A percentile compares a stretch with the other conserved stretches of the same genome.
phyloP scores from a whole-genome alignment of 2,113 vertebrate genomes.

The Heloderma charlesbogerti region DNA sequence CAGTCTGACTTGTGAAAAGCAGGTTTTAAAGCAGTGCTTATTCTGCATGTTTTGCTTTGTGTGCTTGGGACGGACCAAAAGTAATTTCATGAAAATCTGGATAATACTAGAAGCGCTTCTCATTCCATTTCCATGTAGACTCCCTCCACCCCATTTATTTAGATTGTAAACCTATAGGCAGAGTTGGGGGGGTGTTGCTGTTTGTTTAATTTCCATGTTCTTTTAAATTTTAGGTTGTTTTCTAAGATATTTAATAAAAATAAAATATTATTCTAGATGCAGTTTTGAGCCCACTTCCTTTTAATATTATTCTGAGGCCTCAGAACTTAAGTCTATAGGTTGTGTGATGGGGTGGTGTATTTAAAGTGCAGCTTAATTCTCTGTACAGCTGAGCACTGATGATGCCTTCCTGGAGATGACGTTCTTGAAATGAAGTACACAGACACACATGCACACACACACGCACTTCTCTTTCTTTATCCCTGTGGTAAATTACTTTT shows the following conservation, averaged over 20 bases:
- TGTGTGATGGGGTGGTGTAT: not conserved
- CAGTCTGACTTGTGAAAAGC: no score
- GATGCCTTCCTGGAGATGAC: slow-evolving; percentile 18
- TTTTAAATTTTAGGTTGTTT: not conserved
- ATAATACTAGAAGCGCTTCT: no score
- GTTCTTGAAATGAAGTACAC: not conserved
- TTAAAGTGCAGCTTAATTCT: slow-evolving; percentile 26
- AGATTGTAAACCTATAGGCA: not conserved
- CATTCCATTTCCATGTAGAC: no score
- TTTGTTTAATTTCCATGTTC: not conserved
- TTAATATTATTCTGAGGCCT: not conserved
- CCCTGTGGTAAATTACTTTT: slow-evolving; percentile 60
- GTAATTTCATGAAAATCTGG: no score
- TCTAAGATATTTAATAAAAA: not conserved
- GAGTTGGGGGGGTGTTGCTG: not conserved
- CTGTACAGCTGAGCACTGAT: not conserved
- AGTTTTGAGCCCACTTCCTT: not conserved
- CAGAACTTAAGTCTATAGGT: not conserved
- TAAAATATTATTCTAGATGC: not conserved
- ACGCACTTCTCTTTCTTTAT: slow-evolving; percentile 47
- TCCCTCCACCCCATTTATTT: not conserved
- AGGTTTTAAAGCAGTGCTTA: no score
- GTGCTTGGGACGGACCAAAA: no score
- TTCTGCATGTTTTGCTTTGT: no score
- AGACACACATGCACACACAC: not conserved